Base-by-base conservation (phyloP, 2,797 vertebrate species). In the Myotis daubentonii region DNA sequence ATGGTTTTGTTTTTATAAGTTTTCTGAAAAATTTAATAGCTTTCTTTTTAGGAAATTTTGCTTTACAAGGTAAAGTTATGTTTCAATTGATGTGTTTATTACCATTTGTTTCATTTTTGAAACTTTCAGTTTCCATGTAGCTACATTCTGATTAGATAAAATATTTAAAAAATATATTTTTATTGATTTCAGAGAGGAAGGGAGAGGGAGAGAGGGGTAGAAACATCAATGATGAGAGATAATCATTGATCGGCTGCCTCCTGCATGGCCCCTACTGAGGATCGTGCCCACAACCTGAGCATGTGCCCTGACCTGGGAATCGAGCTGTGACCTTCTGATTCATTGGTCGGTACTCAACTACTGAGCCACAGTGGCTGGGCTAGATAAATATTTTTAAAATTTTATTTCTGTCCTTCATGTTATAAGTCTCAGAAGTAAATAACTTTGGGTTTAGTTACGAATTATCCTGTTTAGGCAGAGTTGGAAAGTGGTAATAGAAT, bases 41-140 rank as follows among this genome's bases (percentile, higher is more conserved):
- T 60, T 87, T 89, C 70, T 86, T 91, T 65, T 87, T 74, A 78
- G 78, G 82, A 74, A 72, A 72, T 68, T 94, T 88, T 89, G 30
- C 9, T 89, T 36, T 76, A 3, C 36, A 82, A 60, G 55, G 20
- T 57, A 70, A 87, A 22, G 20, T 75, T 91, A 38, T 75, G 23
- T 91, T 87, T 94, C 17, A 60, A 17, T 90, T 82, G 38, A 53
- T 85, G 23, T 75, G 49, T n/a, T 74, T 25, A 78, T 87, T 93
- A 66, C 49, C 22, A 17, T 78, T 75, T 79, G 41, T 88, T 92
- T 95, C 79, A 44, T 60, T 93, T 96, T 92, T 92, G 86, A 89
- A 83, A 53, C 41, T 93, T 86, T 85, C 36, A 75, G 8, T 82
- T 94, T 88, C 6, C 22, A 41, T 76, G 75, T 11, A 85, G 30